These are phyloP conservation scores for Adineta ricciae DNA, from an alignment of 2,888 invertebrate genomes.

Conservation along the genomic window DNA sequence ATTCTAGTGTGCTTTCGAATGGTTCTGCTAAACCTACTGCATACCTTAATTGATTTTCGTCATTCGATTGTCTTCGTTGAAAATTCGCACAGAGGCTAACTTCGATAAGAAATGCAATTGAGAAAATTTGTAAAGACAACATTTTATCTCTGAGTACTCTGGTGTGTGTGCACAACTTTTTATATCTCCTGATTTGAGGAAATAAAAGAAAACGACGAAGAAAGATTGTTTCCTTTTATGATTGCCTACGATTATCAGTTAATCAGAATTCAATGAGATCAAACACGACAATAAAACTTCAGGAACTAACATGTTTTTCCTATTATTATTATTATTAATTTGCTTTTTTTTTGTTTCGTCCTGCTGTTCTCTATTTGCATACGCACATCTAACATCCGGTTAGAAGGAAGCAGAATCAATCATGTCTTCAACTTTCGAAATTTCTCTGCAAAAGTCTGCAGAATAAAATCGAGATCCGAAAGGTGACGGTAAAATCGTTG, in stretches of 20 bases:
- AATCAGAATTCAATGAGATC: background rate
- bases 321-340: background rate
- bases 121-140: background rate
- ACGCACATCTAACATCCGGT: background rate
- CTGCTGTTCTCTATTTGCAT: background rate
- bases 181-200: background rate
- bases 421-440: too few species aligned
- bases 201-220: background rate
- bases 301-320: background rate
- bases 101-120: background rate
- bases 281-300: background rate
- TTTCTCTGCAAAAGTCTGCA: background rate
- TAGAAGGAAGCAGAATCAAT: background rate
- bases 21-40: background rate
- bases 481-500: background rate
- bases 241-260: background rate
- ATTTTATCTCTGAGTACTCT: background rate
- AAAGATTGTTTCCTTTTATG: background rate
- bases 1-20: background rate
- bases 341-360: background rate
- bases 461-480: background rate
- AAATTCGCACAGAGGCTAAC: background rate
- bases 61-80: background rate
- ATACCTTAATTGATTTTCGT: background rate
- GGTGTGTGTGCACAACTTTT: background rate